Conservation (phyloP, 1,140 invertebrate species). For the Drosophila pseudoobscura region DNA sequence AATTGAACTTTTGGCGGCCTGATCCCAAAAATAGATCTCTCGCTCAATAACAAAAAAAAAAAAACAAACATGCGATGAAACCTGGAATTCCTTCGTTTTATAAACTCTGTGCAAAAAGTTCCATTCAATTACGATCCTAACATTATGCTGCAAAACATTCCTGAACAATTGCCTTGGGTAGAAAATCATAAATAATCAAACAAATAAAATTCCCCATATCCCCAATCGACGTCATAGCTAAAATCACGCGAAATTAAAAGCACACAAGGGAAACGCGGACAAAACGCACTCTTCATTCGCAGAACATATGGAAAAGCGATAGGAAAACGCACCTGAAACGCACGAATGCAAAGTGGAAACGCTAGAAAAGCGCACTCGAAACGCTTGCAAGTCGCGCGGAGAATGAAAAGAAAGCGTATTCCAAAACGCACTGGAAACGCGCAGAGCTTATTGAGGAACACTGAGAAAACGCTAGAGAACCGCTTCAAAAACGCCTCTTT, state of each 20-base stretch:
- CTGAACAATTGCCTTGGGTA: slow-evolving; percentile 23
- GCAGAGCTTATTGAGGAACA: not conserved
- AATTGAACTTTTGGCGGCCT: slow-evolving; percentile 50
- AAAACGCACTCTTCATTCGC: too few species aligned
- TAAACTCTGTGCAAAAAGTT: slow-evolving; percentile 46
- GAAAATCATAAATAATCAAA: slow-evolving; percentile 16
- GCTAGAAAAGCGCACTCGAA: not conserved
- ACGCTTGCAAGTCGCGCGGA: not conserved
- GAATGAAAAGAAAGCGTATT: too few species aligned
- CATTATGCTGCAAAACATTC: slow-evolving; percentile 2
- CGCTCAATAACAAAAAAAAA: slow-evolving; percentile 42
- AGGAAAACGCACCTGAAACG: too few species aligned
- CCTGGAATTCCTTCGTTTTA: slow-evolving; percentile 52
- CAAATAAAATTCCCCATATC: slow-evolving; percentile 18
- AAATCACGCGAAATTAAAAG: slow-evolving; percentile 12
- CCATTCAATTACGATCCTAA: slow-evolving; percentile 4
- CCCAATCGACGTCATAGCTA: slow-evolving; percentile 37
- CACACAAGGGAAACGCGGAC: too few species aligned
- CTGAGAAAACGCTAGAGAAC: slow-evolving; percentile 14
- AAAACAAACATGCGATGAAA: slow-evolving; percentile 18
- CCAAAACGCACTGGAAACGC: slow-evolving; percentile 7
- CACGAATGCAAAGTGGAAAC: not conserved
- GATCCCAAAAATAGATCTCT: slow-evolving; percentile 59
- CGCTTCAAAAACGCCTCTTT: slow-evolving; percentile 46
- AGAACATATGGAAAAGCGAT: too few species aligned